phyloP scores from a whole-genome alignment of 2,113 vertebrate species.

The Ceyx cyanopectus region DNA sequence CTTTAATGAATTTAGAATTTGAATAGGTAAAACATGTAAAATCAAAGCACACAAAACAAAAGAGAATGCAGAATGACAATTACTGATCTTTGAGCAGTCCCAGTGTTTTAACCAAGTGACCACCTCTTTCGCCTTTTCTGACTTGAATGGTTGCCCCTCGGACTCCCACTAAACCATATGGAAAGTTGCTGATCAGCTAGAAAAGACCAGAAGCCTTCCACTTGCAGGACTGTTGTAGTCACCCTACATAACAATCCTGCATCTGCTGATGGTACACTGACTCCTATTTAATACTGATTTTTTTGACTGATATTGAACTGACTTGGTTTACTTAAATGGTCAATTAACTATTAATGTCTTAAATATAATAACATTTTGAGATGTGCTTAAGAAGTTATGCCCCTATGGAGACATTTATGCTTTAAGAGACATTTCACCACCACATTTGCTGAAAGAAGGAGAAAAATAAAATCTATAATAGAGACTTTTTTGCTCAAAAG shows the following conservation, averaged over 20 bases:
- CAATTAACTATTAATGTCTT: constrained; percentile 54
- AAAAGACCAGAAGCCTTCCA: background rate
- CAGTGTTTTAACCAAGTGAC: background rate
- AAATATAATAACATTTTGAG: constrained; percentile 4
- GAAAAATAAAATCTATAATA: background rate
- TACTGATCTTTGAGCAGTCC: background rate
- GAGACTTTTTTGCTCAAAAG: background rate
- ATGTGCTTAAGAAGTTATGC: constrained; percentile 1
- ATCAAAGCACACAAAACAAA: background rate
- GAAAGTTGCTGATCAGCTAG: background rate
- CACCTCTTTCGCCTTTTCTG: background rate
- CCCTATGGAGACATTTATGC: background rate
- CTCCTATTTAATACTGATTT: constrained; percentile 22
- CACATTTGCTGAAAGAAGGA: background rate
- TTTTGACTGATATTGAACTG: constrained; percentile 24
- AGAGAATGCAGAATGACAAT: background rate
- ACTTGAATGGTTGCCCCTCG: background rate
- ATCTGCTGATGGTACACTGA: background rate
- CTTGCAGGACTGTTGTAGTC: background rate
- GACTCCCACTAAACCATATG: background rate
- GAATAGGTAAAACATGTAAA: background rate
- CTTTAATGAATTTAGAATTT: background rate
- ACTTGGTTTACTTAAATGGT: constrained; percentile 8
- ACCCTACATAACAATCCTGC: background rate
- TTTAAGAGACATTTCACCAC: background rate